Evolutionary conservation across 2,888 invertebrate genomes (phyloP), one percentile per base, ranked within the genome.

Genomic region (Yponomeuta plumbellus): DNA sequence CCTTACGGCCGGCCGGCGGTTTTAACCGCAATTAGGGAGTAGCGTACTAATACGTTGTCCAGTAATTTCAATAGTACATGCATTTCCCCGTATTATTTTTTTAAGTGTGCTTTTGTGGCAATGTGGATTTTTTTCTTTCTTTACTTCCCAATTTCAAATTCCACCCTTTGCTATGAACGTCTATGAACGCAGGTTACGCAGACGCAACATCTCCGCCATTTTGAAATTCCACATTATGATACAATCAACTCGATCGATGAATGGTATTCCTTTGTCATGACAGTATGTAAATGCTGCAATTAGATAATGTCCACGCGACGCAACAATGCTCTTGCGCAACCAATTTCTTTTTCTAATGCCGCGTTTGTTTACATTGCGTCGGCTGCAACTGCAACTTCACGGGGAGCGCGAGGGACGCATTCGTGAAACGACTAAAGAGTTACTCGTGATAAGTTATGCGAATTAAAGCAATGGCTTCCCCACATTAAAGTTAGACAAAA

Each of bases 301-400:
- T 52, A 52, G 44, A 17, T 52, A 52, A 52, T 17, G 44, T 52
- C 17, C 44, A 52, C 44, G 44, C 44, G 44, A 52, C 44, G 44
- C 44, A 52, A 44, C 44, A 44, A 52, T 13, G 44, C 44, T 17
- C 13, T 52, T 52, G 44, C 13, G 44, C 44, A 52, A 52, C 17
- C 44, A 52, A 52, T 52, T 52, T 52, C 44, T 52, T 52, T 52
- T 52, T 52, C 44, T 52, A 52, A 52, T 17, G 44, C 44, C 44
- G 13, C 4, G 44, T 13, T 17, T 34, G 44, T 13, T 52, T 52
- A 52, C 44, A 52, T 52, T 52, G 17, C 17, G 44, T 52, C 44
- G 17, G 44, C 44, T 17, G 44, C 44, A 13, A 17, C 44, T 17
- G 44, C 17, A 52, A 1, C 17, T 5, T 8, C 39, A 39, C 5